Evolutionary conservation across 2,113 vertebrate species (phyloP).

Genomic region (Actenoides lindsayi): DNA sequence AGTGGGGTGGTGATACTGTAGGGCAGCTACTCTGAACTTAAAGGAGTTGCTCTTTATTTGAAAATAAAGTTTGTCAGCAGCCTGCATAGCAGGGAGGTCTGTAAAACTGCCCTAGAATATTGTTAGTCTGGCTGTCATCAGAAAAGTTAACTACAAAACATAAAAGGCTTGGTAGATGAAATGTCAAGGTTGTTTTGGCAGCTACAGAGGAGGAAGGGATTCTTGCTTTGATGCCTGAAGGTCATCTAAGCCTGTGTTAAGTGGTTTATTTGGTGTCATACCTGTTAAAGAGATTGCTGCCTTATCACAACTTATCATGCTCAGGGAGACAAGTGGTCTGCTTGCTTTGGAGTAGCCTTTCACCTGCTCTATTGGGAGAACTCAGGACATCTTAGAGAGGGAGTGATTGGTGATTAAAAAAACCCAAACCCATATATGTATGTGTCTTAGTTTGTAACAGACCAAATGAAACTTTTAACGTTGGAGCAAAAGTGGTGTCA

Average conservation of each 20-base stretch:
- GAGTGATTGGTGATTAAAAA: neutral
- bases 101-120: neutral
- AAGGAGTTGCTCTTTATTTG: neutral
- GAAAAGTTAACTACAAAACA: neutral
- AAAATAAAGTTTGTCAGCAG: neutral
- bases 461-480: neutral
- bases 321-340: neutral
- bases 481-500: neutral
- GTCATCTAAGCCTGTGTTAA: neutral
- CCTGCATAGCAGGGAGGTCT: neutral
- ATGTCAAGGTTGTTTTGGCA: slow-evolving; percentile 16
- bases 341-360: neutral
- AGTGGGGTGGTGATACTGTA: rapidly evolving
- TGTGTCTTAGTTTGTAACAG: neutral
- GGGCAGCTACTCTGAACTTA: neutral
- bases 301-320: neutral
- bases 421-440: neutral
- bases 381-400: neutral
- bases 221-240: neutral
- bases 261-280: slow-evolving; percentile 22
- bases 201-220: neutral
- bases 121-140: neutral
- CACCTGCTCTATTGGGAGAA: neutral
- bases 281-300: slow-evolving; percentile 9
- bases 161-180: neutral